A percentile compares a stretch with the other conserved stretches of the same genome.
These are phyloP conservation scores for Minunthozetes semirufus DNA, from an alignment of 2,888 invertebrate genomes.

Conservation along the genomic window DNA sequence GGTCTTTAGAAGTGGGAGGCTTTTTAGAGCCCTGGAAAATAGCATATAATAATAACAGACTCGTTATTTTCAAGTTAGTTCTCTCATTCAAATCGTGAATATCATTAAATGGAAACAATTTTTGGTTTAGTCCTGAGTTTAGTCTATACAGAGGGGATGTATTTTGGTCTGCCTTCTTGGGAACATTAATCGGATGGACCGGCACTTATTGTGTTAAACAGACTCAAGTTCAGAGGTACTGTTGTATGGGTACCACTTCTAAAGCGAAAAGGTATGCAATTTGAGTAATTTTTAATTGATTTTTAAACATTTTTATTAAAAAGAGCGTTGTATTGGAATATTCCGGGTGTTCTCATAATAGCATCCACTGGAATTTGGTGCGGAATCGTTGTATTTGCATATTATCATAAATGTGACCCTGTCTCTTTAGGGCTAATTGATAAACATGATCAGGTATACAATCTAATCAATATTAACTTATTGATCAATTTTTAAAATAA, in stretches of 20 bases:
- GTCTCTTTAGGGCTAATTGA: constrained; percentile 49
- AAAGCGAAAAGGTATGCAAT: constrained; percentile 53
- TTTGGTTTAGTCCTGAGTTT: neutral
- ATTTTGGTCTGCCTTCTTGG: constrained; percentile 27
- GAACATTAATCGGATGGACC: constrained; percentile 66
- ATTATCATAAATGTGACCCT: constrained; percentile 91
- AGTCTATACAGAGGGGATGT: constrained; percentile 25
- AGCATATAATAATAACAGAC: constrained; percentile 11
- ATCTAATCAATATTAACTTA: neutral
- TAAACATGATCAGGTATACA: constrained; percentile 20
- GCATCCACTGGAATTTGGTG: constrained; percentile 17
- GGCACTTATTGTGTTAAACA: constrained; percentile 84
- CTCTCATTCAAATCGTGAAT: neutral
- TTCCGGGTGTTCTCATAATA: constrained; percentile 29
- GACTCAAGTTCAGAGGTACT: constrained; percentile 78
- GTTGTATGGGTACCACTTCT: constrained; percentile 65
- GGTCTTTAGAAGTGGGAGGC: constrained; percentile 5
- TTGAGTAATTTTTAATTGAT: neutral
- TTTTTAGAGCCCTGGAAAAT: constrained; percentile 13
- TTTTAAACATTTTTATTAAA: neutral
- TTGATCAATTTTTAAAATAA: neutral
- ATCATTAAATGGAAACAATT: neutral
- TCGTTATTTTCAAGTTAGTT: constrained; percentile 18
- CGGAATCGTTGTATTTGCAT: constrained; percentile 73
- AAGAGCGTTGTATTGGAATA: constrained; percentile 31